Evolutionary conservation across 1,140 invertebrate genomes (phyloP).

Genomic region (Halictus rubicundus): DNA sequence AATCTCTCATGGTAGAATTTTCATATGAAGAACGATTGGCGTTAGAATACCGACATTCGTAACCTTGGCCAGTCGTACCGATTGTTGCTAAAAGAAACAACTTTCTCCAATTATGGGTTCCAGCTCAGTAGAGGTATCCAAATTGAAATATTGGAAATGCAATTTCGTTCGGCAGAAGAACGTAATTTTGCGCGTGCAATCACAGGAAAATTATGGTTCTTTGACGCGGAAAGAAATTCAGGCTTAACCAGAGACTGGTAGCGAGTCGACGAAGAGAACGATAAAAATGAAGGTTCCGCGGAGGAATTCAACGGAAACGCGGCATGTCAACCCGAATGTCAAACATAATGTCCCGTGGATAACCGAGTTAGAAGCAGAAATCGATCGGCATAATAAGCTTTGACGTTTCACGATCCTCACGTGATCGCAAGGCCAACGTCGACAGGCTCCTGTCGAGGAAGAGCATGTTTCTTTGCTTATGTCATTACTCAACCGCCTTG

Average conservation of each 20-base stretch:
- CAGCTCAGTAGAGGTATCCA: neutral
- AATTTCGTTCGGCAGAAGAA: neutral
- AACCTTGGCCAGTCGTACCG: neutral
- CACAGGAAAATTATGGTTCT: neutral
- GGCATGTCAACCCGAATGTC: neutral
- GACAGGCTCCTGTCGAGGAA: neutral
- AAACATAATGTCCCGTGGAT: conserved; percentile 1
- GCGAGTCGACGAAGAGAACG: neutral
- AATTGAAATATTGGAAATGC: neutral
- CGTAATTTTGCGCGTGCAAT: neutral
- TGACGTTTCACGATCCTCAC: conserved; percentile 5
- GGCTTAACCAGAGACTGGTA: neutral
- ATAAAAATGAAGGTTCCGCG: neutral
- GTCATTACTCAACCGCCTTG: neutral
- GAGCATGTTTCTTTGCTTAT: neutral
- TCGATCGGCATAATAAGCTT: conserved; percentile 25
- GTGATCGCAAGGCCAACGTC: conserved; percentile 12
- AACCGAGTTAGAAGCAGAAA: conserved; percentile 17
- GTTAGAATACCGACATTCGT: too few relatives aligned
- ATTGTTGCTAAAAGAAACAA: neutral
- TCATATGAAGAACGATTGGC: neutral
- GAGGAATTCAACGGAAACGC: conserved; percentile 11
- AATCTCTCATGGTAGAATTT: too few relatives aligned
- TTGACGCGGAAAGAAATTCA: neutral
- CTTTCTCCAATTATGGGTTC: neutral